Percentiles rank a stretch among this genome's conserved stretches.
Evolutionary conservation across 2,113 vertebrate genomes (phyloP).

Genomic region (Eidolon helvum): DNA sequence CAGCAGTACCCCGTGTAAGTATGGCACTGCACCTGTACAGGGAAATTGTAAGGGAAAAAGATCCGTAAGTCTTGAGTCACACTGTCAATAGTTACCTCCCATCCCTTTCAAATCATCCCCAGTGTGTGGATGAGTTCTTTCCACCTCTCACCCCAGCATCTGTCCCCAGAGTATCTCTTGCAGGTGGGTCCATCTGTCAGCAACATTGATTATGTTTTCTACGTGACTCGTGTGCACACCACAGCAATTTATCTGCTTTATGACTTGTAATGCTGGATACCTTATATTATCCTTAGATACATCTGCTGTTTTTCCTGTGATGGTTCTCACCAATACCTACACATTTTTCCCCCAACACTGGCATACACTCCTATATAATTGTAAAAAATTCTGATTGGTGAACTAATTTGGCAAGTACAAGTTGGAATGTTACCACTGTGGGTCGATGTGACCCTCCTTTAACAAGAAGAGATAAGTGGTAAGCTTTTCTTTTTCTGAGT

Average conservation of each 20-base stretch:
- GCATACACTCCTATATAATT: background rate
- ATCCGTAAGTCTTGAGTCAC: background rate
- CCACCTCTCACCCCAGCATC: background rate
- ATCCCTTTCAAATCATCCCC: background rate
- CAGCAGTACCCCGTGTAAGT: constrained; percentile 99
- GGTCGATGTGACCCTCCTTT: background rate
- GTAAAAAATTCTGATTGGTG: background rate
- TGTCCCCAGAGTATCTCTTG: background rate
- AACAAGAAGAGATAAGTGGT: background rate
- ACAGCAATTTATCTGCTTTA: background rate
- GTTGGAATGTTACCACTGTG: background rate
- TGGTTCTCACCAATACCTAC: background rate
- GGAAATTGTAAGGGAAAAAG: constrained; percentile 63
- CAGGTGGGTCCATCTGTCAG: too few relatives aligned
- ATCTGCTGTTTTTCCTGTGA: background rate
- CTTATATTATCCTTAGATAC: background rate
- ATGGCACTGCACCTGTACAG: constrained; percentile 96
- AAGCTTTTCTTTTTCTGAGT: background rate
- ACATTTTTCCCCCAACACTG: background rate
- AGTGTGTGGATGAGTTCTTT: fast-evolving
- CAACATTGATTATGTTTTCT: background rate
- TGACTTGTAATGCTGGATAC: background rate
- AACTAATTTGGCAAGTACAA: background rate
- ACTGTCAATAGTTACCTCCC: background rate
- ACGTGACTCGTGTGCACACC: background rate